Evolutionary conservation across 1,140 invertebrate genomes (phyloP), one percentile per base, ranked within the genome.

Genomic region (Drosophila nigrodunni): DNA sequence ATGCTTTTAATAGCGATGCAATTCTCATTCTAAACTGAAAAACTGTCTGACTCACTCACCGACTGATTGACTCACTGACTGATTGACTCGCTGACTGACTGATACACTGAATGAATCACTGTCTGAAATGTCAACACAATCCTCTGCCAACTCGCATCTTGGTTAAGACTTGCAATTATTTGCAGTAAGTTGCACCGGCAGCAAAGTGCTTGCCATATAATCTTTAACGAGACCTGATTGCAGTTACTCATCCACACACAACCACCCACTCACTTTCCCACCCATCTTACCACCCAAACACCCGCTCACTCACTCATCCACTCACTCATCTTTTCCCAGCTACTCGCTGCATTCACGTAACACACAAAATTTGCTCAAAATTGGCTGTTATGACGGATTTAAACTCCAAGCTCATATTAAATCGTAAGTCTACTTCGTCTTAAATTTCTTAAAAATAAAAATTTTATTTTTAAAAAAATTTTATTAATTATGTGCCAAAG

Each of bases 101-200:
- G 21, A 34, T 13, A 35, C 43, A 54, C 43, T 54, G 54, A 37
- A 39, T 46, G 50, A 21, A 50, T 77, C 55, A 66, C 74, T 77
- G 44, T 52, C 69, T 78, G 64, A 61, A 74, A 86, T 83, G 79
- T 79, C 80, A 82, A 87, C 83, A 79, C 60, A 83, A 70, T 70
- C 50, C 41, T 35, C 43, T 67, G 21, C 44, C 18, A 43, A n/a
- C 15, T 47, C 43, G 64, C 64, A 59, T 49, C 41, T 60, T 47
- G 39, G 62, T 37, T 64, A 72, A 64, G 67, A 71, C 62, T 80
- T 87, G 86, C 77, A 85, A 87, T 79, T 87, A 85, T 90, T 88
- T 77, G 73, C 68, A 83, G 75, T 77, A 52, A 75, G 34, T 52
- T 43, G 49, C 35, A 46, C 68, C 65, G 46, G 66, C 65, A 62